phyloP scores from a whole-genome alignment of 2,888 invertebrate species.

The Eurytoma californica region DNA sequence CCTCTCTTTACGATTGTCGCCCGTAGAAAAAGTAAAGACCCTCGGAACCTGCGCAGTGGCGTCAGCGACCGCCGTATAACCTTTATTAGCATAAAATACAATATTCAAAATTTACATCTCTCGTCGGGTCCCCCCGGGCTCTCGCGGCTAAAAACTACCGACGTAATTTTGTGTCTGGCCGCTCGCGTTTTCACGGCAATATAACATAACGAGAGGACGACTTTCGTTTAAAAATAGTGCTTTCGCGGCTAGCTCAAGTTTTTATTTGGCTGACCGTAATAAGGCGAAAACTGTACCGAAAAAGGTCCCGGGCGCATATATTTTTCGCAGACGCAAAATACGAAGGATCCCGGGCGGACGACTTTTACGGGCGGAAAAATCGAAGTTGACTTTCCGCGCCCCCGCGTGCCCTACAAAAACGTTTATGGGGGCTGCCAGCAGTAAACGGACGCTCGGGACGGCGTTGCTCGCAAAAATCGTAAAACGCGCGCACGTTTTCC shows the following conservation, averaged over 20 bases:
- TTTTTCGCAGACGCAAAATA: conserved; percentile 2
- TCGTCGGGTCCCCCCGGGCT: conserved; percentile 1
- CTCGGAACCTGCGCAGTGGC: background rate
- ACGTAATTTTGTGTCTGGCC: conserved; percentile 3
- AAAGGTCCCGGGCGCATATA: conserved; percentile 58
- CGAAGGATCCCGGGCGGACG: conserved; percentile 51
- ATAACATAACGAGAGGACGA: conserved; percentile 63
- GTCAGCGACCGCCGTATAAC: conserved; percentile 18
- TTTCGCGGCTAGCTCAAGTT: conserved; percentile 56
- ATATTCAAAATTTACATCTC: conserved; percentile 21
- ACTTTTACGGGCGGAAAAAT: conserved; percentile 60
- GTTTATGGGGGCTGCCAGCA: conserved; percentile 63
- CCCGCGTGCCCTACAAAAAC: conserved; percentile 64
- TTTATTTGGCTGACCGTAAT: conserved; percentile 74
- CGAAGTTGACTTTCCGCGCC: conserved; percentile 50
- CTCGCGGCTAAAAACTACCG: conserved; percentile 3
- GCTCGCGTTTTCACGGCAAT: conserved; percentile 58
- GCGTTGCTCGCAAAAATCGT: conserved; percentile 66
- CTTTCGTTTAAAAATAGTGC: conserved; percentile 68
- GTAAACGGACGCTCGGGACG: conserved; percentile 34
- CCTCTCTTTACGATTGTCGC: background rate
- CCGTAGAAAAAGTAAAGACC: background rate
- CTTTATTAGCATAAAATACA: conserved; percentile 44
- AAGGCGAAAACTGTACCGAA: conserved; percentile 71
- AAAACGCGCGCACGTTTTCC: conserved; percentile 60